Evolutionary conservation across 2,888 invertebrate genomes (phyloP), one percentile per base, ranked within the genome.

Genomic region (Erannis defoliaria): DNA sequence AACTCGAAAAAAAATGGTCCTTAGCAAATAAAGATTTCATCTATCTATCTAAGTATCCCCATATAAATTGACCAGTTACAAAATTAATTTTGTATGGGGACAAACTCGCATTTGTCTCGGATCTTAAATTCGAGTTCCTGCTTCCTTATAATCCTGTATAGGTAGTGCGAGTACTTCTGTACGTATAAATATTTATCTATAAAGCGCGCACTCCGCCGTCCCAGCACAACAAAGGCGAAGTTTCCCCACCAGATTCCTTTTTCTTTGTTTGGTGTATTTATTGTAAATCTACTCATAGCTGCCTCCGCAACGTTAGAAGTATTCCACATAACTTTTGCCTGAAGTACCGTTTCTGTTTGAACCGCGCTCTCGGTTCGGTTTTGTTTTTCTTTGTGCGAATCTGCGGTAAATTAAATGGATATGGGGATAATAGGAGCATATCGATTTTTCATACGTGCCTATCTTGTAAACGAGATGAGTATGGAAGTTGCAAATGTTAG

Each of bases 211-310:
- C 68, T 71, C 68, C 64, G 64, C 68, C 64, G 68, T 58, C 29
- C 53, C 59, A 60, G 79, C 80, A 81, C 77, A 82, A 85, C 90
- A 89, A 90, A 89, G 90, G 82, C 85, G 82, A 92, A 93, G 82
- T 91, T 93, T 87, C 84, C 83, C 90, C 91, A 84, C 91, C 85
- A 87, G 89, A 90, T 90, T 90, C 90, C 88, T 90, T 90, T 91
- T 91, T 89, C 91, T 91, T 92, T 93, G 92, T 92, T 92, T 89
- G 86, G 88, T 89, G 90, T 93, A 92, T 93, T 91, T 91, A 93
- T 93, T 91, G 92, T 92, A 90, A 90, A 92, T 90, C 89, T 90
- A 90, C 92, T 93, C 92, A 91, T 91, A 90, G 89, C 87, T 82
- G 77, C 80, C 79, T 76, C 78, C 84, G 79, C 80, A 73, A 74